These are phyloP conservation scores for Pachypsylla venusta DNA, from an alignment of 1,140 invertebrate species.

Conservation along the genomic window DNA sequence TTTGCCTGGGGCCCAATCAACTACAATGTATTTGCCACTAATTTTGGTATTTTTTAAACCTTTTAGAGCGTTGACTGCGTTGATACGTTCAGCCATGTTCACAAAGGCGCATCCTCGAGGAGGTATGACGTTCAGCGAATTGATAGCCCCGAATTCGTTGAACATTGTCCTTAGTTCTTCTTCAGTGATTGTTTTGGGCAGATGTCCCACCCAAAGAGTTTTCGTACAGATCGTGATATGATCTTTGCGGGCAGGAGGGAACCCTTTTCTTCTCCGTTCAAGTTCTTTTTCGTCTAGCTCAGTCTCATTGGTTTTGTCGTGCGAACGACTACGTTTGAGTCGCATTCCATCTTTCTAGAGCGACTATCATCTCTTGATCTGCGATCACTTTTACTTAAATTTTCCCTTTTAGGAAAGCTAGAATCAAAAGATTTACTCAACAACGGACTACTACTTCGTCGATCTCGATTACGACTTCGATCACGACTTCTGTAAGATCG, in stretches of 20 bases:
- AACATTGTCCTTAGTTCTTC: slow-evolving; percentile 1
- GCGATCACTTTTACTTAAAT: too few relatives aligned
- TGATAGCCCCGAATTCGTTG: not conserved
- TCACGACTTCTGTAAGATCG: too few relatives aligned
- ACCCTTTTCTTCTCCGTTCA: too few relatives aligned
- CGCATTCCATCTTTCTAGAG: too few relatives aligned
- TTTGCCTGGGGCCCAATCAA: slow-evolving; percentile 1
- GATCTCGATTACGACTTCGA: too few relatives aligned
- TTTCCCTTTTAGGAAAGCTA: too few relatives aligned
- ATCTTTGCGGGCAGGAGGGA: not conserved
- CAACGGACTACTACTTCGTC: too few relatives aligned
- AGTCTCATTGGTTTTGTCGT: too few relatives aligned
- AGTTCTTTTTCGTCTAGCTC: too few relatives aligned
- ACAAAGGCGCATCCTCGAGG: not conserved
- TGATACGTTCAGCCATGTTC: not conserved
- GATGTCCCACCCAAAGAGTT: not conserved
- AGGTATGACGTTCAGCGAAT: not conserved
- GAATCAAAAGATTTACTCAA: too few relatives aligned
- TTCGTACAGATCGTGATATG: slow-evolving; percentile 4
- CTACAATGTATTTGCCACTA: not conserved
- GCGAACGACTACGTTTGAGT: too few relatives aligned
- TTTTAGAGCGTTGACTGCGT: not conserved
- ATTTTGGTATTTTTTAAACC: not conserved
- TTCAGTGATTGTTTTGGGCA: not conserved
- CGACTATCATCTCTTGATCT: too few relatives aligned